A percentile compares a stretch with the other conserved stretches of the same genome.
Evolutionary conservation across 2,888 invertebrate genomes (phyloP).

Genomic region (Pammene fasciana): DNA sequence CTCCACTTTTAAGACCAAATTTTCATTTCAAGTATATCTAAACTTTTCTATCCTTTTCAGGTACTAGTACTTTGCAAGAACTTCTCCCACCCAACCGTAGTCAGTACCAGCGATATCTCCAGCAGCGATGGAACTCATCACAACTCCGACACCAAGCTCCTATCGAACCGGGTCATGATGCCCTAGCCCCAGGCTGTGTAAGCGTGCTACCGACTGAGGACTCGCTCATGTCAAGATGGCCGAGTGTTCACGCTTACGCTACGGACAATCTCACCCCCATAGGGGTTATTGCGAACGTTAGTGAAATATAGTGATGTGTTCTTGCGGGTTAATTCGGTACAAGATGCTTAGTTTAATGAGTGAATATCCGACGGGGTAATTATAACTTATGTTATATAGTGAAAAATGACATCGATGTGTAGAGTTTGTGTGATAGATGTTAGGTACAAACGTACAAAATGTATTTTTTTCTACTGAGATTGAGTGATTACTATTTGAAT

Average conservation of each 20-base stretch:
- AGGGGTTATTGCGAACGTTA: neutral
- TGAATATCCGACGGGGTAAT: too few species aligned
- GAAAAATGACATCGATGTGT: neutral
- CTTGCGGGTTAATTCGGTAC: neutral
- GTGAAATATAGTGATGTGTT: slow-evolving; percentile 3
- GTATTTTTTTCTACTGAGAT: too few species aligned
- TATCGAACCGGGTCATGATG: slow-evolving; percentile 70
- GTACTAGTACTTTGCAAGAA: slow-evolving; percentile 77
- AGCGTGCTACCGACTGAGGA: slow-evolving; percentile 47
- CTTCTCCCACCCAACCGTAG: slow-evolving; percentile 75
- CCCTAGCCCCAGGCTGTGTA: slow-evolving; percentile 75
- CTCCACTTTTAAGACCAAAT: neutral
- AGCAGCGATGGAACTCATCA: slow-evolving; percentile 80
- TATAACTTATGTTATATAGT: too few species aligned
- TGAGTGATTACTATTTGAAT: too few species aligned
- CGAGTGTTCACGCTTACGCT: neutral
- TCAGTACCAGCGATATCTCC: slow-evolving; percentile 76
- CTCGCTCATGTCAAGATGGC: slow-evolving; percentile 42
- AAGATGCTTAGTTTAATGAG: neutral
- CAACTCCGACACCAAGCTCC: slow-evolving; percentile 73
- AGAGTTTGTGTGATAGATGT: neutral
- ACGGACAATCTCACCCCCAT: neutral
- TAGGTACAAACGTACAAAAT: too few species aligned
- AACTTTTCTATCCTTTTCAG: slow-evolving; percentile 51
- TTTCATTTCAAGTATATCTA: neutral